Evolutionary conservation across 2,113 vertebrate genomes (phyloP).

Genomic region (Thamnaconus septentrionalis): DNA sequence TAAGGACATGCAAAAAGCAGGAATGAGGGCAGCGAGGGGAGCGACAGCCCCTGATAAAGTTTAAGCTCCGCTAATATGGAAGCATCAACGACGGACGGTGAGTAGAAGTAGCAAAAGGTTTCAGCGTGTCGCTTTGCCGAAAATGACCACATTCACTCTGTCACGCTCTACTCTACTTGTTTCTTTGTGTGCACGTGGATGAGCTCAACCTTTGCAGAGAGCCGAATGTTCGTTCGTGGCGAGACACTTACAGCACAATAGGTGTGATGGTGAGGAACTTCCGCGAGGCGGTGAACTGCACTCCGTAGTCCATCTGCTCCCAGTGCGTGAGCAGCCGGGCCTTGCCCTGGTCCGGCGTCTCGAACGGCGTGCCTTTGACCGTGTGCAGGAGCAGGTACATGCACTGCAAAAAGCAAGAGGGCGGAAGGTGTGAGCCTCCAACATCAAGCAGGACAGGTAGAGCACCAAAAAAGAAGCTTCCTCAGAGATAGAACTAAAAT

Average conservation of each 20-base stretch:
- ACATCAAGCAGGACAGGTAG: neutral
- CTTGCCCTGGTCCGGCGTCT: constrained; percentile 95
- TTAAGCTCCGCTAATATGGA: constrained; percentile 9
- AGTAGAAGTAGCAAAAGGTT: too few relatives aligned
- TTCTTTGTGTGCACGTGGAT: too few relatives aligned
- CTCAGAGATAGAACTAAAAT: too few relatives aligned
- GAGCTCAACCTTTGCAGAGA: too few relatives aligned
- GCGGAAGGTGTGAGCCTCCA: neutral
- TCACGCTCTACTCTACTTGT: too few relatives aligned
- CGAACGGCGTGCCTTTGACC: constrained; percentile 95
- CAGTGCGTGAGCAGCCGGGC: constrained; percentile 93
- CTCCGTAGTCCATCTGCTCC: constrained; percentile 98
- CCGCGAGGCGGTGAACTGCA: constrained; percentile 93
- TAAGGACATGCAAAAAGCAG: constrained; percentile 11
- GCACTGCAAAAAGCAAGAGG: constrained; percentile 73
- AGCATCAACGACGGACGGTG: neutral
- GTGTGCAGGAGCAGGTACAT: constrained; percentile 98
- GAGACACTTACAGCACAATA: constrained; percentile 88
- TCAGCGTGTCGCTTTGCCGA: too few relatives aligned
- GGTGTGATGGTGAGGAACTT: constrained; percentile 98
- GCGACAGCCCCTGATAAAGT: neutral
- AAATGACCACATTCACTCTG: too few relatives aligned
- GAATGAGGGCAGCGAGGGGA: constrained; percentile 18
- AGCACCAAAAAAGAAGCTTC: too few relatives aligned
- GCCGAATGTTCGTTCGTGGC: too few relatives aligned